phyloP scores from a whole-genome alignment of 2,888 invertebrate species.

The Tipula helvola region DNA sequence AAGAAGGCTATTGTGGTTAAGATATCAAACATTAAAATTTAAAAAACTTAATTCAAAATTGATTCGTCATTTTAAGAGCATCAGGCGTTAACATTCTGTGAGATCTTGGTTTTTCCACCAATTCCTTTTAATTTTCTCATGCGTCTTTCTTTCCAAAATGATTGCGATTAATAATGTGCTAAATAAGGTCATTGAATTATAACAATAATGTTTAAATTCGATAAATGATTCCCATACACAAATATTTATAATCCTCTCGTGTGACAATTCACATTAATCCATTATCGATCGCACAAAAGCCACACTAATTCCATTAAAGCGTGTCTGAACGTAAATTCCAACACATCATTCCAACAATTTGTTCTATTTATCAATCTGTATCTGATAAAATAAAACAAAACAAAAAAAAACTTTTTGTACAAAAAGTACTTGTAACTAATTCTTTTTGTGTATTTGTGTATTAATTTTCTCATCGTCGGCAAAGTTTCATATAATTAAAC shows the following conservation, averaged over 20 bases:
- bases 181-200: neutral
- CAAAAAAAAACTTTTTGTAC: neutral
- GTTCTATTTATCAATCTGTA: neutral
- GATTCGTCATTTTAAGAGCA: no score
- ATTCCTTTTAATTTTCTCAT: no score
- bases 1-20: no score
- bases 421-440: neutral
- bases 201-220: neutral
- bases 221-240: neutral
- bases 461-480: neutral
- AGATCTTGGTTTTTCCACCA: no score
- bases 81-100: no score
- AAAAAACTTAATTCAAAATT: no score
- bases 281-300: neutral
- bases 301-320: neutral
- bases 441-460: neutral
- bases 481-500: neutral
- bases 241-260: neutral
- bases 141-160: no score
- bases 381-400: neutral
- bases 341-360: neutral
- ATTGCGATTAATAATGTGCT: neutral
- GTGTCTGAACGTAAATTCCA: neutral
- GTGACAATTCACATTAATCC: neutral
- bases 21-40: no score